These are phyloP conservation scores for Eretmocerus hayati DNA, from an alignment of 2,888 invertebrate species.

Conservation along the genomic window DNA sequence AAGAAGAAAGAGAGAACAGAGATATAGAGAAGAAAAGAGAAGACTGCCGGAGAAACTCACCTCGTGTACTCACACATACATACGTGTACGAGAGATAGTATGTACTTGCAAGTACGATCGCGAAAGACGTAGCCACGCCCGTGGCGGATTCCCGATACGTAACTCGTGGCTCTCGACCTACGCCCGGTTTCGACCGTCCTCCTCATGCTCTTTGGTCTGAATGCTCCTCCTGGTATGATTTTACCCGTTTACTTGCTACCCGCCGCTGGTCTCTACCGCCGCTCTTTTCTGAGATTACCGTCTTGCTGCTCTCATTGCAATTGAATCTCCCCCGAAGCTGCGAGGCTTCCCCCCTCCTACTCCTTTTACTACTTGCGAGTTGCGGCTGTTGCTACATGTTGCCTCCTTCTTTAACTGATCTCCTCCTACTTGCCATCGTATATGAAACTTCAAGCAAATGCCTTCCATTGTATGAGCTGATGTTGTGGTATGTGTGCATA, in stretches of 20 bases:
- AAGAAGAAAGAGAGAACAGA: too few species aligned
- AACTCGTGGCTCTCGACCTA: constrained; percentile 48
- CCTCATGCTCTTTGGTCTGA: too few species aligned
- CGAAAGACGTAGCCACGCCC: constrained; percentile 43
- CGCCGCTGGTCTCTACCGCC: constrained; percentile 28
- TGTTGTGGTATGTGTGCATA: too few species aligned
- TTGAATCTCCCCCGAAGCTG: constrained; percentile 35
- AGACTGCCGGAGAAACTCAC: neutral
- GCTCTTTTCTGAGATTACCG: constrained; percentile 36
- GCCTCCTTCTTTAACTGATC: too few species aligned
- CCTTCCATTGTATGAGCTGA: too few species aligned
- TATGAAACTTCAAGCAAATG: too few species aligned
- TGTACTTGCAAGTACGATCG: constrained; percentile 32
- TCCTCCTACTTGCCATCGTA: too few species aligned
- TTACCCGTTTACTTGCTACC: too few species aligned
- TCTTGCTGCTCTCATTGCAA: constrained; percentile 44
- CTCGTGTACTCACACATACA: neutral
- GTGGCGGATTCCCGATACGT: constrained; percentile 47
- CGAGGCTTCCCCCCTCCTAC: too few species aligned
- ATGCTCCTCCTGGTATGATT: too few species aligned
- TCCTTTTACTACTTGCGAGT: too few species aligned
- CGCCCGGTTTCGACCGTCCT: constrained; percentile 36
- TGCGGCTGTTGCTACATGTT: too few species aligned
- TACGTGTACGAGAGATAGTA: constrained; percentile 35
- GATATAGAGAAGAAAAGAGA: neutral